Percentiles rank a stretch among this genome's conserved stretches.
phyloP scores from a whole-genome alignment of 2,888 invertebrate genomes.

The Ophion ventricosus region DNA sequence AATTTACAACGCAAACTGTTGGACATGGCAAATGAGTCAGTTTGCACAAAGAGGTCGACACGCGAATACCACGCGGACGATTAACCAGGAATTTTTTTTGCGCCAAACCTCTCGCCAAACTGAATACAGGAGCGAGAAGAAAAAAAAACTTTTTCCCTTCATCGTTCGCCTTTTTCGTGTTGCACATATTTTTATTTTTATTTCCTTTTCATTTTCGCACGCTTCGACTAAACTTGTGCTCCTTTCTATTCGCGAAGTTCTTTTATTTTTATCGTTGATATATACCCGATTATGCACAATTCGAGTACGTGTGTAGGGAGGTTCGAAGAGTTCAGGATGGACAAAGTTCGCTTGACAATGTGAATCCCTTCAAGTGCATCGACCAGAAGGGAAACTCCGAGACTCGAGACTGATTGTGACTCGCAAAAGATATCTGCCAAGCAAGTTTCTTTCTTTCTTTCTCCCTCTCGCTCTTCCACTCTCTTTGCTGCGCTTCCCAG shows the following conservation, averaged over 20 bases:
- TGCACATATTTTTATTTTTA: neutral
- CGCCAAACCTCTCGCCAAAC: conserved; percentile 15
- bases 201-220: neutral
- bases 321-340: conserved; percentile 29
- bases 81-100: conserved; percentile 45
- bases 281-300: conserved; percentile 2
- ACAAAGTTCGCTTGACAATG: conserved; percentile 54
- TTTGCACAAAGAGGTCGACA: conserved; percentile 48
- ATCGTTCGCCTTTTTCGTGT: neutral
- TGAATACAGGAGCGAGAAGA: neutral
- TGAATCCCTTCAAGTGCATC: conserved; percentile 58
- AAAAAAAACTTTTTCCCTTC: conserved; percentile 18
- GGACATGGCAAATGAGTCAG: conserved; percentile 12
- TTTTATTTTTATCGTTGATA: neutral
- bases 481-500: neutral
- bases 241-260: neutral
- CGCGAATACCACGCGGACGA: conserved; percentile 61
- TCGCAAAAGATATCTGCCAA: conserved; percentile 13
- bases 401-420: conserved; percentile 25
- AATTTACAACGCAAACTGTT: conserved; percentile 43
- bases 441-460: conserved; percentile 34
- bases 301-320: neutral
- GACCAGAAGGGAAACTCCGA: conserved; percentile 35
- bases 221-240: neutral
- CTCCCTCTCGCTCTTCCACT: conserved; percentile 14